Base-by-base conservation (phyloP, 2,113 vertebrate genomes). In the Ameiurus melas region DNA sequence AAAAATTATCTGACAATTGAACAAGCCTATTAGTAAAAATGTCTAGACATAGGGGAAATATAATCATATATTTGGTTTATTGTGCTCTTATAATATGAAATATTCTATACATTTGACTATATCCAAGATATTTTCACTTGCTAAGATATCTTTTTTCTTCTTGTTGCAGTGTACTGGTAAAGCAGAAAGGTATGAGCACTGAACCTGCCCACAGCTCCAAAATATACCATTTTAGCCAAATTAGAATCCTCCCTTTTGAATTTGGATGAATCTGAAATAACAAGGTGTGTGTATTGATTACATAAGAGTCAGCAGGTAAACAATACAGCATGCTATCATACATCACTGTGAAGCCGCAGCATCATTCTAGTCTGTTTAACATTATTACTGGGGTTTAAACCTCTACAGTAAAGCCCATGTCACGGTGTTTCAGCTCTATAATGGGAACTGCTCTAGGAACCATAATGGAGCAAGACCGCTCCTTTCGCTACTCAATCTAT, bases 381-480 rank as follows among this genome's bases (percentile, higher is more conserved):
- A 27, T 75, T 20, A 53, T 51, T 25, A 33, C 33, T 14, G 19
- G 43, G 58, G 36, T 84, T 66, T 78, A 84, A 71, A 86, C 25
- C 60, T 80, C 60, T 36, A 39, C 57, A 82, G 55, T 53, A 82
- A 87, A 82, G 83, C 53, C 79, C 70, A 27, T 86, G 55, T 85
- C 85, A 87, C 82, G 57, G 86, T 70, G 53, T 55, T 83, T 22
- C 83, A 78, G 53, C 33, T 64, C 64, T 81, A 51, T 85, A 87
- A 89, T 66, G 33, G 53, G 62, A 89, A 79, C 73, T 55, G 51
- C 81, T 75, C 73, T 62, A 81, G 73, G 85, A 89, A 89, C 85
- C 64, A 51, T 84, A 86, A 84, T 89, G 57, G 70, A 87, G 70
- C 90, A 86, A 47, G 73, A 89, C 85, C n/a, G 82, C 77, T 89